Evolutionary conservation across 2,888 invertebrate species (phyloP), one percentile per base, ranked within the genome.

Genomic region (Oasisia sp.): DNA sequence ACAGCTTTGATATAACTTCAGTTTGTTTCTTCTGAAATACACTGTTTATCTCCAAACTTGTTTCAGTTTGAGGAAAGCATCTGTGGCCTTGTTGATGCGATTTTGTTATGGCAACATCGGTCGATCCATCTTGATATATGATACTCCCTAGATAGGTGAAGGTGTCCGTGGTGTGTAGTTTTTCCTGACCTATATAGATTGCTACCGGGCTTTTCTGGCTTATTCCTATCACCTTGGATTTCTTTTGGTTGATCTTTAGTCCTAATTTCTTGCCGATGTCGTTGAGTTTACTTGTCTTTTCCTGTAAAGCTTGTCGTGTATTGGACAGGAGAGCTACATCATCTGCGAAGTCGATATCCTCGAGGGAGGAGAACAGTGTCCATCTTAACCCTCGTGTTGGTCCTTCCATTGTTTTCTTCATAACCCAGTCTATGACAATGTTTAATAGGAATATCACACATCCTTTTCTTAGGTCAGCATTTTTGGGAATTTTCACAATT

Each of bases 61-160:
- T 90, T 90, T 90, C 90, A 32, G 90, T 90, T 32, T 11, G 90
- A 90, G 0, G 90, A 90, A 90, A 90, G 90, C 44, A 90, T 1
- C 8, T 14, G 1, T 90, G 44, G 38, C 90, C 44, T 32, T 89
- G 89, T 32, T 32, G 9, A 89, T 1, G 14, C 58, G 58, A 58
- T 58, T 58, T 19, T 58, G n/a, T 58, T 12, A 7, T 58, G 58
- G 12, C 58, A 58, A 58, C 58, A 58, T 58, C 58, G 14, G 58
- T 14, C 58, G 12, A 12, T 58, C 14, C 12, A 58, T 58, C 58
- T 14, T 58, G 12, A 19, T 19, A 58, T 58, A 58, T 19, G 12
- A 58, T 0, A 19, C 58, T 58, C 19, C 58, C 58, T 19, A 58
- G 58, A 58, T 58, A 58, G 58, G 27, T 27, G 58, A 58, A 58